Base-by-base conservation (phyloP, 2,797 vertebrate genomes). In the Coendou prehensilis region DNA sequence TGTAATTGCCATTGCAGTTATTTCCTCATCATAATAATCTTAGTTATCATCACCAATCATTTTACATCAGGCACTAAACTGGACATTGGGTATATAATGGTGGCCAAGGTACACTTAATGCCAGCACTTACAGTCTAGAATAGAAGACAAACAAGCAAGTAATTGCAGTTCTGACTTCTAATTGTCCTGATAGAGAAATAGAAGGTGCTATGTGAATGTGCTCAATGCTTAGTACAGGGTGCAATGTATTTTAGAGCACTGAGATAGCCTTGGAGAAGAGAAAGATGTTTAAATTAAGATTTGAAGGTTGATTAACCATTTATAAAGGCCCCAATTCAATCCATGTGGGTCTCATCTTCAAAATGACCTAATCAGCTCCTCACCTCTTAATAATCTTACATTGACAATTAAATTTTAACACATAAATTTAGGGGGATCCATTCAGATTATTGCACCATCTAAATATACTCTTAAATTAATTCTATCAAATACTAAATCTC, bases 401-500 rank as follows among this genome's bases (percentile, higher is more conserved):
- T 9, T 52, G 41, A 6, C 30, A 57, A 30, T 54, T 94, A 41
- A 71, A 3, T 45, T 90, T 73, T 52, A 45, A 71, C 30, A 22
- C 79, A 78, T 13, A 28, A 28, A 85, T 61, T 84, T 83, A 23
- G 61, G 20, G 28, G 37, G 6, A 52, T 20, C 50, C 47, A 84
- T 37, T 87, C 52, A 91, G n/a, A 94, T 28, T 75, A 67, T 56
- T 78, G 63, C 2, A 54, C 6, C 37, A 64, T 50, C 7, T 56
- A 94, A 71, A 86, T 37, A 75, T 57, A 30, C 6, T 92, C n/a
- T 91, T 89, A 89, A 94, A 91, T 73, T 50, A 90, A 28, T 87
- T 96, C 92, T 94, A 91, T 37, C 75, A 61, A 89, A 85, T 87
- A 89, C 26, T 59, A 64, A 89, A 82, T 91, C 47, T 83, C 5